These are phyloP conservation scores for Microcebus tavaratra DNA, from an alignment of 2,113 vertebrate species.

Conservation along the genomic window DNA sequence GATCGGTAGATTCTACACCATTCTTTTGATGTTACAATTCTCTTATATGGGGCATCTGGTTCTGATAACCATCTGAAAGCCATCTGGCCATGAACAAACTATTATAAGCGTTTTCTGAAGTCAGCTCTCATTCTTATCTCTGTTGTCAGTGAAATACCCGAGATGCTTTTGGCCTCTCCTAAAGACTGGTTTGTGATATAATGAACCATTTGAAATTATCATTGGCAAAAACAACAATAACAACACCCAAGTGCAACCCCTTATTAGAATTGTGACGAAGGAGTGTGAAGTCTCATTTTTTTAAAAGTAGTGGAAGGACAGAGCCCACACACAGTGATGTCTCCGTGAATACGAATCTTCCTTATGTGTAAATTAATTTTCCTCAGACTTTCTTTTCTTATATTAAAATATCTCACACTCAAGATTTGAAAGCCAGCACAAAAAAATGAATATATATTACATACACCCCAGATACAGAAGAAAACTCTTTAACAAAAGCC, in stretches of 20 bases:
- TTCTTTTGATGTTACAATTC: neutral
- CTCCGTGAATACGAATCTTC: neutral
- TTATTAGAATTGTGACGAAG: neutral
- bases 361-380: conserved; percentile 39
- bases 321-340: neutral
- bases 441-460: neutral
- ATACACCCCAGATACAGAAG: neutral
- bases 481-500: neutral
- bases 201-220: neutral
- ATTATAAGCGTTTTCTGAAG: neutral
- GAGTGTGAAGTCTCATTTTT: neutral
- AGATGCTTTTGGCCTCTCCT: neutral
- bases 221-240: neutral
- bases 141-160: neutral
- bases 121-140: neutral
- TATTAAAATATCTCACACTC: neutral
- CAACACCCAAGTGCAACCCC: neutral
- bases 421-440: neutral
- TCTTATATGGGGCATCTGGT: neutral
- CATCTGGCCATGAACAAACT: no score
- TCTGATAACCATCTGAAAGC: neutral
- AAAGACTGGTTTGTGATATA: neutral
- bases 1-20: neutral
- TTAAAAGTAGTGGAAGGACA: neutral
- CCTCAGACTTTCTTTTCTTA: neutral